Evolutionary conservation across 2,797 vertebrate genomes (phyloP).

Genomic region (Macrochelys suwanniensis): DNA sequence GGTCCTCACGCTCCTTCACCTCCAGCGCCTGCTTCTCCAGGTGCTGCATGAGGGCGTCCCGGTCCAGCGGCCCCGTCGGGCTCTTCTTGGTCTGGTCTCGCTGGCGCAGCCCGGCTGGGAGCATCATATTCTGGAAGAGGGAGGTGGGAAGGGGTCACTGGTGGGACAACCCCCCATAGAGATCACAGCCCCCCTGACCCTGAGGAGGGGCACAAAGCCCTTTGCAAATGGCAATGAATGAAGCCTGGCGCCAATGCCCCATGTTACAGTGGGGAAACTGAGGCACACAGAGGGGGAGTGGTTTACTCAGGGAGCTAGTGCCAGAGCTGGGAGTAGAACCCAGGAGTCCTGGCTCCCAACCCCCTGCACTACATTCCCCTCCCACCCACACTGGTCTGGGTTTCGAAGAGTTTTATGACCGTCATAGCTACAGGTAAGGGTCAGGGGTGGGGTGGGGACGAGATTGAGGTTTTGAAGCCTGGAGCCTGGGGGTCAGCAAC

Average conservation of each 20-base stretch:
- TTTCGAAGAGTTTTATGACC: background rate
- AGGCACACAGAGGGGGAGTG: background rate
- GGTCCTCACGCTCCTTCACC: slow-evolving; percentile 87
- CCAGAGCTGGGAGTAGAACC: background rate
- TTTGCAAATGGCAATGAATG: background rate
- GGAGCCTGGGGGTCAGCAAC: background rate
- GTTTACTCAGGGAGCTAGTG: background rate
- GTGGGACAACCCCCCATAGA: background rate
- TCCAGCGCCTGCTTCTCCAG: slow-evolving; percentile 93
- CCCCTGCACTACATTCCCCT: background rate
- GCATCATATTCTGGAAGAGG: slow-evolving; percentile 89
- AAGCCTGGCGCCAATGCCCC: background rate
- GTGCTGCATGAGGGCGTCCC: slow-evolving; percentile 90
- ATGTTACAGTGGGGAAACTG: background rate
- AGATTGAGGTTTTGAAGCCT: background rate
- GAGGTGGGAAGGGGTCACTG: background rate
- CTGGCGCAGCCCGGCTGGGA: slow-evolving; percentile 93
- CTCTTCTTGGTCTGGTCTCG: slow-evolving; percentile 95
- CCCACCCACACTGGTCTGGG: background rate
- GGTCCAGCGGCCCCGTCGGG: slow-evolving; percentile 90
- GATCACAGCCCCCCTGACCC: background rate
- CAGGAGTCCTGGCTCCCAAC: background rate
- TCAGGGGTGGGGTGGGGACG: background rate
- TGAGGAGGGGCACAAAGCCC: background rate
- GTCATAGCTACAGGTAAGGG: background rate